phyloP scores from a whole-genome alignment of 2,113 vertebrate genomes.

The Paramormyrops kingsleyae region DNA sequence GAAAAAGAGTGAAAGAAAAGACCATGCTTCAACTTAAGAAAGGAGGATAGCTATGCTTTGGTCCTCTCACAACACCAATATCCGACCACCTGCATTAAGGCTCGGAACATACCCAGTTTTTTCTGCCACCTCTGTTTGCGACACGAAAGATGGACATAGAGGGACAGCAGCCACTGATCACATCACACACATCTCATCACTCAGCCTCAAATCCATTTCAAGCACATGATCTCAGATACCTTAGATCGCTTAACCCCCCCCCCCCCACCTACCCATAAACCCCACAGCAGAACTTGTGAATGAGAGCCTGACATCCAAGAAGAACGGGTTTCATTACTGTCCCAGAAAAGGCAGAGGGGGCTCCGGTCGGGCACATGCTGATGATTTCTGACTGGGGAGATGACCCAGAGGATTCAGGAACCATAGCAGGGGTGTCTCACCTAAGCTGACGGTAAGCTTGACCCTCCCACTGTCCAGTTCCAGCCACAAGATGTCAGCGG shows the following conservation, averaged over 20 bases:
- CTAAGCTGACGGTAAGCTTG: constrained; percentile 90
- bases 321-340: not conserved
- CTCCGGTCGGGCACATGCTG: not conserved
- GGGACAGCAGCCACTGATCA: constrained; percentile 5
- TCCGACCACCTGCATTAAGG: not conserved
- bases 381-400: not conserved
- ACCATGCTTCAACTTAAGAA: not conserved
- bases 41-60: not conserved
- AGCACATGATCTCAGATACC: no score
- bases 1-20: not conserved
- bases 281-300: not conserved
- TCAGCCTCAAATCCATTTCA: not conserved
- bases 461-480: constrained; percentile 87
- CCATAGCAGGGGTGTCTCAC: constrained; percentile 53
- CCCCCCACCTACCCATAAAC: no score
- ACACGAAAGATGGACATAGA: constrained; percentile 22
- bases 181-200: constrained; percentile 17
- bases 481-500: constrained; percentile 84
- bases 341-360: not conserved
- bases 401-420: not conserved
- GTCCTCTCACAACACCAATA: not conserved
- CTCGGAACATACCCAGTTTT: not conserved
- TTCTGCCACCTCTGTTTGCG: constrained; percentile 11
- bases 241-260: no score
- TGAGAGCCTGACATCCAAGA: not conserved